Evolutionary conservation across 2,797 vertebrate genomes (phyloP), one percentile per base, ranked within the genome.

Genomic region (Botia kubotai): DNA sequence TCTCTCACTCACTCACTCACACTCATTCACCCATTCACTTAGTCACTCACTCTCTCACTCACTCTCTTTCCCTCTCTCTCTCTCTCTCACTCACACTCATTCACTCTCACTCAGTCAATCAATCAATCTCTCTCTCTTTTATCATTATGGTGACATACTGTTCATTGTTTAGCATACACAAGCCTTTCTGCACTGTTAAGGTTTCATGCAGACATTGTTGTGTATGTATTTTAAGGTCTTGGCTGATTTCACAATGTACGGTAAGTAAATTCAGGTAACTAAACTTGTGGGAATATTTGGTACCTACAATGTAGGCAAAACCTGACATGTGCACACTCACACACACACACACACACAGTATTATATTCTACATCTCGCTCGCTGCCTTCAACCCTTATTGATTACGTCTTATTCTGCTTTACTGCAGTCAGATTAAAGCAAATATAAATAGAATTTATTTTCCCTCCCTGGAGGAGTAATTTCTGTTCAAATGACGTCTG

Each of bases 371-470:
- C 0, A 68, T 19, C 26, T 16, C 26, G 26, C 19, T 72, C 13
- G 17, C 29, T 13, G 26, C 3, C 68, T 53, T 72, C 43, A 53
- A 13, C 0, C 5, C 3, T n/a, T 43, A 65, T 53, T n/a, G n/a
- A 65, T 19, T 43, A 33, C 16, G 39, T 66, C 8, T 70, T 14
- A 33, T 71, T n/a, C 19, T 39, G 10, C 10, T 63, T 72, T 23
- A 53, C 12, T 39, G 14, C 16, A 23, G 4, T 72, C 46, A 63
- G 57, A 72, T 52, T 17, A 16, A 36, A 62, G 16, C 17, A 16
- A 36, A 66, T 78, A 21, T 11, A 50, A n/a, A 60, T n/a, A 50
- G 23, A 6, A 6, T 11, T 23, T 75, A 68, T 67, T 75, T 26
- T 29, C n/a, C 52, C 0, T 50, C 7, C 11, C 17, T 39, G 29